Base-by-base conservation (phyloP, 35 echinoderm and acorn worm genomes). In the Chiridota heheva region DNA sequence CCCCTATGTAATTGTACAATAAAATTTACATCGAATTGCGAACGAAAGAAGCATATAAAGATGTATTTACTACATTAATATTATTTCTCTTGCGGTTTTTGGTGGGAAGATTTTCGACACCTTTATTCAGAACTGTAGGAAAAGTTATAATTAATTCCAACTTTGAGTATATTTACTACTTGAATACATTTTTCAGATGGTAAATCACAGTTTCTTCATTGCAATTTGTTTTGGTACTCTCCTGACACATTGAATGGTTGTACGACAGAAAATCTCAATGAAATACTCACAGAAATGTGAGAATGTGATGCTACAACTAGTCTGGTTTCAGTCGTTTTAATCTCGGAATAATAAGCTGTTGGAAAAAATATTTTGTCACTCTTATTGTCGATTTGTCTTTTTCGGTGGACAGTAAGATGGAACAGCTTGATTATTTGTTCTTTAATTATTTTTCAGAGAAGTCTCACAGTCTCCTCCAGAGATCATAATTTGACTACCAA, bases 401-500 rank as follows among this genome's bases (percentile, higher is more conserved):
- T n/a, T 42, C 10, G 33, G 20, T 20, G 36, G 33, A 35, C 33
- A 25, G 2, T 73, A 1, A 53, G 7, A 20, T 36, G 36, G 4
- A 63, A 72, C 24, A 5, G 45, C 39, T 72, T 44, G 25, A 59
- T 12, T 60, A 13, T 18, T 72, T 20, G 16, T 16, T 81, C 31
- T 39, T 12, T 70, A 29, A 40, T 17, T 76, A 7, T 36, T 32
- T 81, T 29, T 27, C 77, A 88, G 74, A 80, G 74, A 34, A 71
- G 45, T 40, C 24, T 81, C 27, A 67, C 44, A 12, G 42, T 88
- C 18, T 71, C 75, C 7, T 81, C 39, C 42, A 53, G 49, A 35
- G 77, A 81, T 30, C 80, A 81, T 58, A 33, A 57, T 36, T 28
- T 82, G 20, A 58, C 60, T 16, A 42, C 77, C 3, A 82, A 81